phyloP scores from a whole-genome alignment of 1,140 invertebrate genomes.

The Leptonema lineaticorne region DNA sequence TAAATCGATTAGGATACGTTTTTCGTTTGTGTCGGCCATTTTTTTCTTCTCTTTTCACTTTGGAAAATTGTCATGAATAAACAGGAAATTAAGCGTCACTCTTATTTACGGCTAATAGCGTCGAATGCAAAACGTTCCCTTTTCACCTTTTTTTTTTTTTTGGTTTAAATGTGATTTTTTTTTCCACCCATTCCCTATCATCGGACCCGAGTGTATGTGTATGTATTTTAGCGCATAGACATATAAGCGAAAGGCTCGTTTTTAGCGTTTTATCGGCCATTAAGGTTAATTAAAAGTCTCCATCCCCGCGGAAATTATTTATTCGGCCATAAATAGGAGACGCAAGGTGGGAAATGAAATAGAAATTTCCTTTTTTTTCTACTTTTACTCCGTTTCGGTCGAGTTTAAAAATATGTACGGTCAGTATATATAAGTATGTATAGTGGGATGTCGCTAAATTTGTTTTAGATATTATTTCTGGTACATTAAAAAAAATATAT shows the following conservation, averaged over 20 bases:
- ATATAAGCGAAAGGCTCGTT: conserved; percentile 15
- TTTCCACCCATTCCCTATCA: not conserved
- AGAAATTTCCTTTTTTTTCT: too few species aligned
- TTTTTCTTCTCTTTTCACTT: conserved; percentile 26
- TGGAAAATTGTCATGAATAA: conserved; percentile 34
- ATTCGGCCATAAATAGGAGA: conserved; percentile 30
- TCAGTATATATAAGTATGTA: too few species aligned
- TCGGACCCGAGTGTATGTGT: too few species aligned
- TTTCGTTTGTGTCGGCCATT: too few species aligned
- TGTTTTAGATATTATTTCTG: too few species aligned
- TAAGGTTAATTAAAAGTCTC: conserved; percentile 39
- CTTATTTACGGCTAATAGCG: conserved; percentile 39
- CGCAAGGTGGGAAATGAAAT: conserved; percentile 18
- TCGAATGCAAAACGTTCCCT: conserved; percentile 5
- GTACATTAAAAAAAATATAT: too few species aligned
- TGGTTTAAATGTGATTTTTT: conserved; percentile 6
- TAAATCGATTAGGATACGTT: too few species aligned
- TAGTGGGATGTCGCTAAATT: too few species aligned
- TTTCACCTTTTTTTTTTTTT: too few species aligned
- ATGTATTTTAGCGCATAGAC: too few species aligned
- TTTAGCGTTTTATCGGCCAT: conserved; percentile 36
- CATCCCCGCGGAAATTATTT: conserved; percentile 37
- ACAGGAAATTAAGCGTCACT: conserved; percentile 39
- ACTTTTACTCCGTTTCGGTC: too few species aligned
- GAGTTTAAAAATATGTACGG: too few species aligned